Evolutionary conservation across 1,140 invertebrate genomes (phyloP), one percentile per base, ranked within the genome.

Genomic region (Maniola jurtina): DNA sequence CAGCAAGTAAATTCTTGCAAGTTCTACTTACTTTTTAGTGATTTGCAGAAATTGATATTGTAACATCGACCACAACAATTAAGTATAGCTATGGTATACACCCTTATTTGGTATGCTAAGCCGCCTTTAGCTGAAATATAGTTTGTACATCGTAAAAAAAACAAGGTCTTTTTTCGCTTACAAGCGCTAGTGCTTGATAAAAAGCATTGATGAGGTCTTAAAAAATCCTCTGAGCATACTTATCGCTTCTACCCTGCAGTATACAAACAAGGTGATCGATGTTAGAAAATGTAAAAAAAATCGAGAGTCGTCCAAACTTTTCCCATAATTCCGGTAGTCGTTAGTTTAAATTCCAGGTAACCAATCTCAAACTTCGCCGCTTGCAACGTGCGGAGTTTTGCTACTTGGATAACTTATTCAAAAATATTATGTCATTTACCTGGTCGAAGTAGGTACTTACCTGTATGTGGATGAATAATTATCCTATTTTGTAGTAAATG

Each of bases 321-420:
- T 52, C 15, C 48, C 14, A 52, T 52, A 52, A 16, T 52, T 52
- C 48, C 48, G 48, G 14, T 25, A 52, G 48, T 42, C 40, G 9
- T 52, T 52, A n/a, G 48, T 52, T 52, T 16, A 52, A 13, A 52
- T 52, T 52, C 48, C 15, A 52, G 48, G 16, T 52, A 52, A 16
- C 14, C 48, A 52, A 52, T 52, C 48, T 52, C 48, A 52, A 25
- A 15, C 48, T 16, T 16, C 14, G 14, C 16, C 48, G 16, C 14
- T 11, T 16, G 48, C 14, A 52, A 25, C 15, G 16, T 8, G 48
- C 15, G 15, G 14, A 52, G 48, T 7, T 16, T 52, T 16, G 7
- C 48, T 48, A 52, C 48, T 25, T 52, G 14, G 14, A 7, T 16
- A 52, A 52, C 6, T 52, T 52, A 52, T 52, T 8, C 48, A 52